Percentiles rank a stretch among this genome's conserved stretches.
Conservation (phyloP, 1,140 invertebrate species). For the Nasonia longicornis region DNA sequence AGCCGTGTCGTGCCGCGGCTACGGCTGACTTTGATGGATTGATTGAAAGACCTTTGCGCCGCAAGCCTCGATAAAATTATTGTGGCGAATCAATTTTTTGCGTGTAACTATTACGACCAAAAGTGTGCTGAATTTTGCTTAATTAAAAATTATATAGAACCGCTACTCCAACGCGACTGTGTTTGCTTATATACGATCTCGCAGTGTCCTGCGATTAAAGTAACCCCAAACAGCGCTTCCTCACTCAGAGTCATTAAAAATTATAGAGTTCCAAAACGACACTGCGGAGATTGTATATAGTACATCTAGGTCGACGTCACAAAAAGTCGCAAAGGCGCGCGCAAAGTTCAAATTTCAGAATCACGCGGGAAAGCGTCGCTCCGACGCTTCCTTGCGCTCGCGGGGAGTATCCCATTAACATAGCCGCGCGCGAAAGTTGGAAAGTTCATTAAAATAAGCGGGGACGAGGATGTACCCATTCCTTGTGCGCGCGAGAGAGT, state of each 20-base stretch:
- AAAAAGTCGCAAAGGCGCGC: neutral
- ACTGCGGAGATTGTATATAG: neutral
- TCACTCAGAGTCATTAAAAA: neutral
- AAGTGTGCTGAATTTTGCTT: too few relatives aligned
- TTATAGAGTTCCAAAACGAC: neutral
- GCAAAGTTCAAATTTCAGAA: neutral
- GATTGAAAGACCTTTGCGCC: neutral
- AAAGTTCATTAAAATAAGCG: conserved; percentile 36
- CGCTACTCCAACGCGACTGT: too few relatives aligned
- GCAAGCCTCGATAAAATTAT: neutral
- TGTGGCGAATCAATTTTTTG: neutral
- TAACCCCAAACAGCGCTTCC: too few relatives aligned
- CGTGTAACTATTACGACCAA: neutral
- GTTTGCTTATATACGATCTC: too few relatives aligned
- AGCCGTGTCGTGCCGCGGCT: neutral
- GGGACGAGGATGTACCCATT: neutral
- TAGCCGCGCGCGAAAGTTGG: conserved; percentile 18
- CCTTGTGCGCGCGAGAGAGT: neutral
- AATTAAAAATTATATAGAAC: neutral
- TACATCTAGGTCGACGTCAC: conserved; percentile 7
- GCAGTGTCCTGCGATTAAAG: too few relatives aligned
- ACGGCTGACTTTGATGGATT: conserved; percentile 8
- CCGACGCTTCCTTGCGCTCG: neutral
- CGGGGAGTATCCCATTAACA: conserved; percentile 19
- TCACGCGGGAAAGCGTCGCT: neutral